phyloP scores from a whole-genome alignment of 1,140 invertebrate genomes.

The Dufourea novaeangliae region DNA sequence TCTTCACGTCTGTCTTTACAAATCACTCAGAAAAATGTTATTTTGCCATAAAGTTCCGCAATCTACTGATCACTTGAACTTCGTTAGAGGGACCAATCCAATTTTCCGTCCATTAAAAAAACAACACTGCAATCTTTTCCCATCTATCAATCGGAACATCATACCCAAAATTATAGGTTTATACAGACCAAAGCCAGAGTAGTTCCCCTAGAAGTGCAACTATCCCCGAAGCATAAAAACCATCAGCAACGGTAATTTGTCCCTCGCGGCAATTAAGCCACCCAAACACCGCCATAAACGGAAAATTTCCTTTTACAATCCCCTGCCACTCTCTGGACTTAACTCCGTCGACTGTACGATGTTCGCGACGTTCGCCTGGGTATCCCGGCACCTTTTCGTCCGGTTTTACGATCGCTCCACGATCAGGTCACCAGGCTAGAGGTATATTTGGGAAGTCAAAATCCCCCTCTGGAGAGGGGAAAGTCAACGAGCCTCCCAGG shows the following conservation, averaged over 20 bases:
- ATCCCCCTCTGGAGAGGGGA: conserved; percentile 7
- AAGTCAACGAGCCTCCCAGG: conserved; percentile 44
- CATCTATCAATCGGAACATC: too few species aligned
- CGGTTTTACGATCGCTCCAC: background rate
- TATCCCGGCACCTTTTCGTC: background rate
- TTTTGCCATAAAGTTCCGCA: too few species aligned
- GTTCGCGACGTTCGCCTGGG: too few species aligned
- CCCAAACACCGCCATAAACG: background rate
- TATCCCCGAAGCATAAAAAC: too few species aligned
- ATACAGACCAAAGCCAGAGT: too few species aligned
- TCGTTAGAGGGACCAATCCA: too few species aligned
- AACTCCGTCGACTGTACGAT: background rate
- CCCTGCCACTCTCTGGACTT: background rate
- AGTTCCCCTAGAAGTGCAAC: too few species aligned
- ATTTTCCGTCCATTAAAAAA: too few species aligned
- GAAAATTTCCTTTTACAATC: conserved; percentile 3
- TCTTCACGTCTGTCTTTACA: too few species aligned
- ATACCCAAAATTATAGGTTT: too few species aligned
- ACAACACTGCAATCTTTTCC: background rate
- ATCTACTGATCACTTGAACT: too few species aligned
- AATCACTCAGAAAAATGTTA: too few species aligned
- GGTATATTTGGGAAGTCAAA: conserved; percentile 10
- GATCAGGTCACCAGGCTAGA: background rate
- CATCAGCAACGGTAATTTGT: background rate
- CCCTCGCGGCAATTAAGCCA: background rate